Conservation (phyloP, 2,888 invertebrate species). For the Eupithecia dodoneata region DNA sequence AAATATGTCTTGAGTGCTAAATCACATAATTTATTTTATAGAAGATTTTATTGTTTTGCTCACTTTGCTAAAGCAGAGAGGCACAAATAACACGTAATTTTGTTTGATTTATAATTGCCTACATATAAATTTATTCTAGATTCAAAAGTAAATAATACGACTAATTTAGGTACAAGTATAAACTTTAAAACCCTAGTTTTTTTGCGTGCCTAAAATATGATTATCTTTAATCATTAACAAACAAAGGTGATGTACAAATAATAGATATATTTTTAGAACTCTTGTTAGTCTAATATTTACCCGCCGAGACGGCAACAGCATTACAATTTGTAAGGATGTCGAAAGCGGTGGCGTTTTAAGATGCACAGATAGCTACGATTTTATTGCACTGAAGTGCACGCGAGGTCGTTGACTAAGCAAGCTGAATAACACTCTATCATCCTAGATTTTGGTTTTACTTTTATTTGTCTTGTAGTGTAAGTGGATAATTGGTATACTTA, state of each 20-base stretch:
- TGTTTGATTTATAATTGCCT: neutral
- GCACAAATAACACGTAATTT: neutral
- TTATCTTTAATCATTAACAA: neutral
- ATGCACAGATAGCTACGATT: conserved; percentile 21
- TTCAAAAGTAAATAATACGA: neutral
- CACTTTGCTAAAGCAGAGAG: neutral
- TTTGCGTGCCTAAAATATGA: too few relatives aligned
- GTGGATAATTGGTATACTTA: conserved; percentile 1
- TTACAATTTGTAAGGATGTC: conserved; percentile 12
- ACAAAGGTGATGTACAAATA: neutral
- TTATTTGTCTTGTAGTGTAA: conserved; percentile 5
- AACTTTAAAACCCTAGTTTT: neutral
- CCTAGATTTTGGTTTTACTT: conserved; percentile 6
- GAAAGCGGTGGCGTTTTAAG: conserved; percentile 8
- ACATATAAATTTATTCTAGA: neutral
- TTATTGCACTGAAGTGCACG: conserved; percentile 22
- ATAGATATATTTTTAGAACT: neutral
- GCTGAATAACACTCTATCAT: conserved; percentile 9
- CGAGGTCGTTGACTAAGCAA: conserved; percentile 12
- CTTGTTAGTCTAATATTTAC: neutral
- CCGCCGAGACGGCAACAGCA: conserved; percentile 10
- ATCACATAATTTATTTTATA: neutral
- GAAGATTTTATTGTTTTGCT: neutral
- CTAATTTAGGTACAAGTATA: neutral
- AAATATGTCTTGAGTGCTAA: conserved; percentile 21